Evolutionary conservation across 2,888 invertebrate genomes (phyloP).

Genomic region (Pegoplata infirma): DNA sequence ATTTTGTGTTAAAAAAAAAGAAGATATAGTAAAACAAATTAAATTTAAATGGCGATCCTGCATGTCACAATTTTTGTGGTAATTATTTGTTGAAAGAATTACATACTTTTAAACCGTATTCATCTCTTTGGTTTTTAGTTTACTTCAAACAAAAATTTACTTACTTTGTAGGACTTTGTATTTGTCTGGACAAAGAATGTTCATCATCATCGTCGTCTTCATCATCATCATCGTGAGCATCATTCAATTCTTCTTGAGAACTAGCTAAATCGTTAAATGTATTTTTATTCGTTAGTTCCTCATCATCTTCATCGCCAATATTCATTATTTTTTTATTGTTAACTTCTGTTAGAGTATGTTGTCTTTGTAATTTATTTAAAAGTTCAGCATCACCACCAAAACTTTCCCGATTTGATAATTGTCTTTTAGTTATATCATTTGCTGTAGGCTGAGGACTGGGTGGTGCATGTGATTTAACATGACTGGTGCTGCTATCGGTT

Average conservation of each 20-base stretch:
- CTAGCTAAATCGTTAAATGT: slow-evolving; percentile 68
- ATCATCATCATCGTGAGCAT: slow-evolving; percentile 61
- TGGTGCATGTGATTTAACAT: slow-evolving; percentile 70
- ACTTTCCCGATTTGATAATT: slow-evolving; percentile 84
- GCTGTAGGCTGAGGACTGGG: slow-evolving; percentile 80
- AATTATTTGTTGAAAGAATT: too few relatives aligned
- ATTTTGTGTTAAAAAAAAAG: too few relatives aligned
- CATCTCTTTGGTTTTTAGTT: background rate
- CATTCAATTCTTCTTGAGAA: slow-evolving; percentile 72
- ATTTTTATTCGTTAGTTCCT: slow-evolving; percentile 55
- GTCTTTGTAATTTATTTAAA: slow-evolving; percentile 83
- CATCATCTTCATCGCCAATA: slow-evolving; percentile 67
- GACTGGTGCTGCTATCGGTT: slow-evolving; percentile 26
- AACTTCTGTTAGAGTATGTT: slow-evolving; percentile 70
- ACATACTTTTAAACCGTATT: too few relatives aligned
- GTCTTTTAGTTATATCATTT: slow-evolving; percentile 75
- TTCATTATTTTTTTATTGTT: slow-evolving; percentile 72
- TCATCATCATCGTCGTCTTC: slow-evolving; percentile 62
- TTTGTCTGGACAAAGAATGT: slow-evolving; percentile 57
- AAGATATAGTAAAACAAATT: too few relatives aligned
- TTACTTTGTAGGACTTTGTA: slow-evolving; percentile 78
- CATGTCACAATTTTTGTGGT: too few relatives aligned
- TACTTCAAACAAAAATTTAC: slow-evolving; percentile 14
- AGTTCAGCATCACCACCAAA: slow-evolving; percentile 90
- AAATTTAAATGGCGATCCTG: too few relatives aligned